Evolutionary conservation across 2,888 invertebrate species (phyloP), one percentile per base, ranked within the genome.

Genomic region (Rotaria macrura): DNA sequence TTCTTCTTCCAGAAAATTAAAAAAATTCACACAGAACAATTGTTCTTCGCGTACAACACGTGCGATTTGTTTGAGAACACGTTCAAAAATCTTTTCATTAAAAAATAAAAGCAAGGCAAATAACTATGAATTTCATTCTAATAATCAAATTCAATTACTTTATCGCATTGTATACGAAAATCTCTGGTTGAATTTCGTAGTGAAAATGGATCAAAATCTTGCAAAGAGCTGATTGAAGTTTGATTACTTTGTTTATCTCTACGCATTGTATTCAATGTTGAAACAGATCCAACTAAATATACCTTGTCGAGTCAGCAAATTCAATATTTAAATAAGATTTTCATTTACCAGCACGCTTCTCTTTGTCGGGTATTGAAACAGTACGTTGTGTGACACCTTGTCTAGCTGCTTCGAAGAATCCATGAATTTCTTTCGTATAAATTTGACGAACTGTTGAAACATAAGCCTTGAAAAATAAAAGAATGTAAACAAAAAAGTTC

Each of bases 1-100:
- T n/a, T 79, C 43, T 43, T 79, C 79, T 25, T 79, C 79, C 5
- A 95, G 38, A 55, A 96, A 92, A 91, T 95, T 95, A 90, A 98
- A 96, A 92, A 97, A 98, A 87, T 93, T 93, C 34, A 95, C 94
- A 90, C 96, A 97, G 91, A 98, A 98, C 88, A 95, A 94, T 91
- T 97, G 97, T 91, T 98, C 98, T 43, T 95, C 94, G 88, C 96
- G 93, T 90, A 97, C 96, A 85, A 96, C 94, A 7, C 95, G 95
- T 90, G 96, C 96, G 87, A 97, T 92, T 89, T 96, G 94, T 29
- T 94, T 94, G 87, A 99, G 92, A 85, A 96, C 95, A 91, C 94
- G 93, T 90, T 96, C 95, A 86, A 96, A 92, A 85, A 95, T 92
- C 87, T 94, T 87, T 14, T 43, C 4, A 10, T 40, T 65, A 20